These are phyloP conservation scores for Lochmaea crataegi DNA, from an alignment of 2,888 invertebrate species.

Conservation along the genomic window DNA sequence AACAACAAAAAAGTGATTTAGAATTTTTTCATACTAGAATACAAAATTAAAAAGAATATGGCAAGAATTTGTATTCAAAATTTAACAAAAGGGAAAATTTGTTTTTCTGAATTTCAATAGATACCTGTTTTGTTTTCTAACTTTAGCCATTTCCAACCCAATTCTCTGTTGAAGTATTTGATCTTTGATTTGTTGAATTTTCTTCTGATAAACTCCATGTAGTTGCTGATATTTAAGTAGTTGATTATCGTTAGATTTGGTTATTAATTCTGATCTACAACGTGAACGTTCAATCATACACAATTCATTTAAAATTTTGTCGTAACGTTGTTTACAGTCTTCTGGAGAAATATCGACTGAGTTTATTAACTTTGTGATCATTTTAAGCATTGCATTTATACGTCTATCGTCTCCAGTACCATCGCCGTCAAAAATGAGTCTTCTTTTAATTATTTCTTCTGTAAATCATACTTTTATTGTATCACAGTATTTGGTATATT, in stretches of 20 bases:
- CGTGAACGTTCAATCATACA: constrained; percentile 91
- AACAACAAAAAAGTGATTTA: too few species aligned
- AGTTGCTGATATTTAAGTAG: constrained; percentile 78
- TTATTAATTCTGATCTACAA: constrained; percentile 82
- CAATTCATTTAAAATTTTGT: constrained; percentile 84
- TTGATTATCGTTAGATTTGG: constrained; percentile 85
- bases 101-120: not conserved
- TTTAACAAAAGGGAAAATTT: too few species aligned
- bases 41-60: too few species aligned
- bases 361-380: constrained; percentile 84
- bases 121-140: constrained; percentile 83
- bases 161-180: constrained; percentile 86
- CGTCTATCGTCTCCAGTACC: constrained; percentile 96
- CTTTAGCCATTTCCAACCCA: constrained; percentile 84
- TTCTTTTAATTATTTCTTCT: constrained; percentile 95
- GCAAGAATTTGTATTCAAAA: too few species aligned
- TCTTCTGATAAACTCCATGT: constrained; percentile 80
- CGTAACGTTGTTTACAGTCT: constrained; percentile 78
- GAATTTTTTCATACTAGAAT: too few species aligned
- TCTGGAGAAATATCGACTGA: constrained; percentile 73
- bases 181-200: constrained; percentile 82
- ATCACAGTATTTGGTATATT: not conserved
- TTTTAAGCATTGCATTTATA: constrained; percentile 85
- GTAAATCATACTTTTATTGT: constrained; percentile 51
- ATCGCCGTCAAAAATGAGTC: constrained; percentile 95